A percentile compares a stretch with the other conserved stretches of the same genome.
These are phyloP conservation scores for Whitmania pigra DNA, from an alignment of 1,140 invertebrate species.

Conservation along the genomic window DNA sequence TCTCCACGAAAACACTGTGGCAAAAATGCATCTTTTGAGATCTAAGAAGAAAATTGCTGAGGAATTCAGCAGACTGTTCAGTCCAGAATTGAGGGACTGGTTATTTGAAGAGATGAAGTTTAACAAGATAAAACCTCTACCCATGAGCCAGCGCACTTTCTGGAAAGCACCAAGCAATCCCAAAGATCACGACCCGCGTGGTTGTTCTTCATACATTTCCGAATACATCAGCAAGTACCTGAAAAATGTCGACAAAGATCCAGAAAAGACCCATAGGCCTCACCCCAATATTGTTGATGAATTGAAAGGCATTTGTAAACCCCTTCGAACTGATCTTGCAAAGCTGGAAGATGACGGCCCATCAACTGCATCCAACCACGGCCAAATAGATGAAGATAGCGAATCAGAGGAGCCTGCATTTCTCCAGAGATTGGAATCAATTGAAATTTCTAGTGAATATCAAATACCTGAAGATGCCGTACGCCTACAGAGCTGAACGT, in stretches of 20 bases:
- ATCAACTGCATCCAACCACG: neutral
- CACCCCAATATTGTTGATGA: conserved; percentile 36
- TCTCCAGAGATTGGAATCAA: neutral
- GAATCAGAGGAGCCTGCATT: neutral
- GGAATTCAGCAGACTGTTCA: conserved; percentile 32
- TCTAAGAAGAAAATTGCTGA: conserved; percentile 32
- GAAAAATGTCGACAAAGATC: neutral
- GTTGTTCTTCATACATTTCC: conserved; percentile 33
- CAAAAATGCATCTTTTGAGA: conserved; percentile 25
- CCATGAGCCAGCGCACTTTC: conserved; percentile 32
- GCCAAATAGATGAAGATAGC: conserved; percentile 2
- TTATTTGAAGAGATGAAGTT: conserved; percentile 35
- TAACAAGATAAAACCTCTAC: conserved; percentile 34
- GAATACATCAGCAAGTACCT: conserved; percentile 30
- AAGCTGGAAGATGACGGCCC: neutral
- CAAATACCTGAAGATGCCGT: neutral
- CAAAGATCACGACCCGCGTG: conserved; percentile 35
- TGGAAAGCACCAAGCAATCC: conserved; percentile 30
- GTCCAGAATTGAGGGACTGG: conserved; percentile 34
- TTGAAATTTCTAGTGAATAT: conserved; percentile 6
- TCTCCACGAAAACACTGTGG: conserved; percentile 32
- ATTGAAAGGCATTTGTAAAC: conserved; percentile 23
- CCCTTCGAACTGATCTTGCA: neutral
- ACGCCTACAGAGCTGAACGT: neutral
- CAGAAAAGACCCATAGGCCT: conserved; percentile 28